These are phyloP conservation scores for Ceramica pisi DNA, from an alignment of 2,888 invertebrate species.

Conservation along the genomic window DNA sequence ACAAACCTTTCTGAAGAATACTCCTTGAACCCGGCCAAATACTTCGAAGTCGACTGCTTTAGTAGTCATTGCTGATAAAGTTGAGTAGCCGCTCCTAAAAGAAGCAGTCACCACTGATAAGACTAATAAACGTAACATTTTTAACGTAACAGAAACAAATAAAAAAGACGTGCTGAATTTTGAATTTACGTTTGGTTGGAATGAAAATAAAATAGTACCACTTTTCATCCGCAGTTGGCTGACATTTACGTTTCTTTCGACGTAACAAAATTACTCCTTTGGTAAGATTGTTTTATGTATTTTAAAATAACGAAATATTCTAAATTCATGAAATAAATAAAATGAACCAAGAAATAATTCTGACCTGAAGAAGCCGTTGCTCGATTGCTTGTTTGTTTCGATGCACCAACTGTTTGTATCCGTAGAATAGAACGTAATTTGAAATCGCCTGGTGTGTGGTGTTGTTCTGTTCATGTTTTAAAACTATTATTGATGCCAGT, in stretches of 20 bases:
- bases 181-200: background rate
- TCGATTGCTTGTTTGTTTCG: too few relatives aligned
- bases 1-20: slow-evolving; percentile 92
- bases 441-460: slow-evolving; percentile 1
- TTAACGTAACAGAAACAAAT: background rate
- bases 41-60: slow-evolving; percentile 91
- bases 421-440: slow-evolving; percentile 12
- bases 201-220: background rate
- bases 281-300: background rate
- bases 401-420: background rate
- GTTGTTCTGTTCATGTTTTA: slow-evolving; percentile 19
- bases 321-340: background rate
- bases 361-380: background rate
- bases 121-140: slow-evolving; percentile 78
- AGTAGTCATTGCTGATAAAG: slow-evolving; percentile 71
- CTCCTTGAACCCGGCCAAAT: slow-evolving; percentile 92
- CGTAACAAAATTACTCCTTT: background rate
- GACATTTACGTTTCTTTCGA: slow-evolving; percentile 48
- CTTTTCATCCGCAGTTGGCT: background rate
- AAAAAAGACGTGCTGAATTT: background rate
- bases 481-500: slow-evolving; percentile 10
- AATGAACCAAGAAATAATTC: background rate
- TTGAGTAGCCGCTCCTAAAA: slow-evolving; percentile 66
- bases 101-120: slow-evolving; percentile 71
- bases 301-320: background rate